These are phyloP conservation scores for Rapana venosa DNA, from an alignment of 2,888 invertebrate species.

Conservation along the genomic window DNA sequence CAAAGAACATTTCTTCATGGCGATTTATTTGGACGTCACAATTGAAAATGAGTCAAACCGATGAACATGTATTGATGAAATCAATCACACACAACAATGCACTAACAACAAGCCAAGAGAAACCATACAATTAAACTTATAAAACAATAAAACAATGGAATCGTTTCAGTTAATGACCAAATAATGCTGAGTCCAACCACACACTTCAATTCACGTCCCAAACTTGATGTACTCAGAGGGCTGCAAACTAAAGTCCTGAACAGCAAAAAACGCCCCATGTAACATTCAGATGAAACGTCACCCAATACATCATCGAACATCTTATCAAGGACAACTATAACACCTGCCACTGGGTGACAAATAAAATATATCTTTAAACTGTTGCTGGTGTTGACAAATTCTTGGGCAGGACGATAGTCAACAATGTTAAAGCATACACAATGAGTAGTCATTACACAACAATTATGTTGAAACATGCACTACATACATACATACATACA, in stretches of 20 bases:
- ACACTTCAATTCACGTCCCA: background rate
- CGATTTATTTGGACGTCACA: conserved; percentile 13
- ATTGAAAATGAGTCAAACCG: background rate
- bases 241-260: background rate
- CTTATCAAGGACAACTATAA: background rate
- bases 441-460: background rate
- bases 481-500: no score
- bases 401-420: no score
- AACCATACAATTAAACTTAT: background rate
- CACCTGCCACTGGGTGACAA: background rate
- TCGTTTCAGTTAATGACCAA: background rate
- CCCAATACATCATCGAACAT: background rate
- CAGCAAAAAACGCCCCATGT: background rate
- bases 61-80: background rate
- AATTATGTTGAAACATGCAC: no score
- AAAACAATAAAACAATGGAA: background rate
- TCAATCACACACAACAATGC: background rate
- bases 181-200: background rate
- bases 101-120: background rate
- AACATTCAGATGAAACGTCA: background rate
- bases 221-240: background rate
- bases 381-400: no score
- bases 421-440: background rate
- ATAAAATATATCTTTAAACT: background rate
- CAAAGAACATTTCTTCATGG: background rate